Percentiles rank a stretch among this genome's conserved stretches.
Evolutionary conservation across 2,888 invertebrate species (phyloP).

Genomic region (Aspidiotus rigidus): DNA sequence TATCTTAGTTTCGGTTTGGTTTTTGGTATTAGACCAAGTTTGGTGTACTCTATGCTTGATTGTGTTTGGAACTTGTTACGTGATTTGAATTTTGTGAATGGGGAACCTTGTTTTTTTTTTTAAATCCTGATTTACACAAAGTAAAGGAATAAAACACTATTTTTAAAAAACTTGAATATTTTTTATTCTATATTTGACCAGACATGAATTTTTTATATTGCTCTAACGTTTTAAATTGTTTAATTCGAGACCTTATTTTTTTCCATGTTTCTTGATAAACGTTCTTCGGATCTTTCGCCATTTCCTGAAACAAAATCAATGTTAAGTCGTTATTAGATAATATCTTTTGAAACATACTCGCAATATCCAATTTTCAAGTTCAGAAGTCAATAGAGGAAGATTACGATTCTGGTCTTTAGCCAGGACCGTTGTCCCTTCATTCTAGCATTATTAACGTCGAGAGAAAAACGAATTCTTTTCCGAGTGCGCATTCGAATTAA

Average conservation of each 20-base stretch:
- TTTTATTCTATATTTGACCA: neutral
- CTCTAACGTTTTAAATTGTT: slow-evolving; percentile 64
- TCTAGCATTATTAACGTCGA: neutral
- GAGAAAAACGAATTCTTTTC: neutral
- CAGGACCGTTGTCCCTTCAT: no score
- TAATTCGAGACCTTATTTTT: slow-evolving; percentile 73
- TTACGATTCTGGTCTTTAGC: neutral
- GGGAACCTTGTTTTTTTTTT: neutral
- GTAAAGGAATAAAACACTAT: neutral
- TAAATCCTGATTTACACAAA: neutral
- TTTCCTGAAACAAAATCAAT: slow-evolving; percentile 50
- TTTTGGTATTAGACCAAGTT: neutral
- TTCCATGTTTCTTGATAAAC: slow-evolving; percentile 85
- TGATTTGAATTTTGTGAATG: neutral
- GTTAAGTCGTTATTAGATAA: neutral
- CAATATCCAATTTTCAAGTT: neutral
- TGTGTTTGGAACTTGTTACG: neutral
- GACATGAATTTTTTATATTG: slow-evolving; percentile 34
- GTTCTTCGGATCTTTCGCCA: slow-evolving; percentile 78
- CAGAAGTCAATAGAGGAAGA: neutral
- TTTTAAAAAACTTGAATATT: neutral
- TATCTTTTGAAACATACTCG: neutral
- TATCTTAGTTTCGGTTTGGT: neutral
- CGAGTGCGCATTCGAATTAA: no score
- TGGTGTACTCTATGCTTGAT: neutral